Conservation (phyloP, 2,797 vertebrate genomes). For the Chiloscyllium punctatum region DNA sequence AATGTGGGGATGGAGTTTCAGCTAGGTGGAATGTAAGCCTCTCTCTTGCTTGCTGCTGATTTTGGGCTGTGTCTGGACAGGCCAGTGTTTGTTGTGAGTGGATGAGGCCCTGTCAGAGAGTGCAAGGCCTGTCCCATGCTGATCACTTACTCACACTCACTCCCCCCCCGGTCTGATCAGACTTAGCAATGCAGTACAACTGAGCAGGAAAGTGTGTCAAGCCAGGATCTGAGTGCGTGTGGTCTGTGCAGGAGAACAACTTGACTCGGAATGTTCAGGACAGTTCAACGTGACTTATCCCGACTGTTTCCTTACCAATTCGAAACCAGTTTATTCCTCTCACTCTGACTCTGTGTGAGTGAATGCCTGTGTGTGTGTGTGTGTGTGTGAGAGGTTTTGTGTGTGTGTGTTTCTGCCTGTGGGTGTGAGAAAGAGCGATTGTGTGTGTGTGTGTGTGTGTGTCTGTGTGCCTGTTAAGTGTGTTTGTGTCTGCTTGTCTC, state of each 20-base stretch:
- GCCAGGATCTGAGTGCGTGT: neutral
- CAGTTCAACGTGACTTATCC: neutral
- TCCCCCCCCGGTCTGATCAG: neutral
- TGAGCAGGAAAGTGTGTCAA: neutral
- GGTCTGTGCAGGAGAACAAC: neutral
- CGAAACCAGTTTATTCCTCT: no score
- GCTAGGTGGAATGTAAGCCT: neutral
- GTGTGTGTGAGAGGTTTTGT: neutral
- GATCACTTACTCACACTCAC: no score
- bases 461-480: no score
- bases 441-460: neutral
- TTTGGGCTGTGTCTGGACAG: neutral
- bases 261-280: neutral
- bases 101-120: neutral
- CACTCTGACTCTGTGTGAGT: neutral
- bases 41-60: neutral
- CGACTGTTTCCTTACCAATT: neutral
- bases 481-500: no score
- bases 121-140: neutral
- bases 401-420: neutral
- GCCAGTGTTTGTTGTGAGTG: neutral
- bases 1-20: neutral
- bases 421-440: neutral
- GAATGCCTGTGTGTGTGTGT: no score
- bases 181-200: neutral